Percentiles rank a stretch among this genome's conserved stretches.
Conservation (phyloP, 2,888 invertebrate species). For the Melieria picta region DNA sequence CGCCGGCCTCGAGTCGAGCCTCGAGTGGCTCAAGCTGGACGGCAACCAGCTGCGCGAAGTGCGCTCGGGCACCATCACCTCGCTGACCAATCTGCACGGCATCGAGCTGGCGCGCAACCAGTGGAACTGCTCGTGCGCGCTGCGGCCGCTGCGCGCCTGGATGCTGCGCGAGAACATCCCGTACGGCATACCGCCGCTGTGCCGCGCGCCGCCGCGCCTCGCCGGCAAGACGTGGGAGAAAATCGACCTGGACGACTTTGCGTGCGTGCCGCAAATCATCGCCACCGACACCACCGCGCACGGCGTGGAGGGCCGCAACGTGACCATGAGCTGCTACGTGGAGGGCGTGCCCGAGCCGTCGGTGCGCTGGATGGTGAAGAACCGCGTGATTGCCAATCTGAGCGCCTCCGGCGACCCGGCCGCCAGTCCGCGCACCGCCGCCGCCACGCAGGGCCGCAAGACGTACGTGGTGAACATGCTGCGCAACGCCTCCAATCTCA, state of each 20-base stretch:
- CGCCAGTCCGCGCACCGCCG: constrained; percentile 54
- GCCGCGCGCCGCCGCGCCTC: constrained; percentile 74
- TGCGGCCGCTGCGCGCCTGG: constrained; percentile 81
- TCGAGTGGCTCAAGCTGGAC: constrained; percentile 82
- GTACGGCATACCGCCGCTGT: constrained; percentile 76
- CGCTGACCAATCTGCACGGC: constrained; percentile 76
- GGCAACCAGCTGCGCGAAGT: constrained; percentile 78
- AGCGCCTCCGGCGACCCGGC: constrained; percentile 58
- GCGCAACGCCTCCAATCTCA: constrained; percentile 77
- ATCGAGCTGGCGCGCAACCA: constrained; percentile 82
- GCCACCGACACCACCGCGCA: constrained; percentile 71
- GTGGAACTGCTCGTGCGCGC: constrained; percentile 83
- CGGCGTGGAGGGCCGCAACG: constrained; percentile 77
- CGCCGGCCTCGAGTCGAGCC: constrained; percentile 75
- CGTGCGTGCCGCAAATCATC: constrained; percentile 78
- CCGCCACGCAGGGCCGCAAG: constrained; percentile 69
- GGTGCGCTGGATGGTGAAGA: constrained; percentile 78
- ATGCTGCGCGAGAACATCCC: constrained; percentile 82
- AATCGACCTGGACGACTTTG: constrained; percentile 81
- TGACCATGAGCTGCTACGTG: constrained; percentile 78
- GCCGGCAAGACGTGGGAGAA: constrained; percentile 78
- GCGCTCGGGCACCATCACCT: constrained; percentile 74
- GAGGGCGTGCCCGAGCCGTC: constrained; percentile 78
- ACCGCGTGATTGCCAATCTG: constrained; percentile 76
- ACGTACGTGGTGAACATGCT: constrained; percentile 75